Conservation (phyloP, 2,888 invertebrate species). For the Lamellibrachia satsuma region DNA sequence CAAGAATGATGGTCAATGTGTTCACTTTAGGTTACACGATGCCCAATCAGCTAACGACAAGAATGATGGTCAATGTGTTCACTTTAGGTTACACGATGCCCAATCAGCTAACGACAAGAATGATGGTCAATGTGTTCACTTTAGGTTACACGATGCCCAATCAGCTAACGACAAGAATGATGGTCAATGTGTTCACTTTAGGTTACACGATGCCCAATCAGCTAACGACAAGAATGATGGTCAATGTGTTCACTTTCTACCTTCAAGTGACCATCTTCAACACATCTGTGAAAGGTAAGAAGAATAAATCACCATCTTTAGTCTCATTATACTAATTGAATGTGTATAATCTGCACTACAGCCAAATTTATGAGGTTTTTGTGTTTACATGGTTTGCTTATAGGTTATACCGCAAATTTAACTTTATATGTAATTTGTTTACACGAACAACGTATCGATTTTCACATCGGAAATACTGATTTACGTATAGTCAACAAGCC, state of each 20-base stretch:
- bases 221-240: not conserved
- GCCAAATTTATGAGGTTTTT: not conserved
- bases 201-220: too few relatives aligned
- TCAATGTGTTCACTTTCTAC: not conserved
- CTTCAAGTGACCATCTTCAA: not conserved
- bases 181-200: not conserved
- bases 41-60: not conserved
- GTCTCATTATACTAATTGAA: not conserved
- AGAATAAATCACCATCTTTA: not conserved
- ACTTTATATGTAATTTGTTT: too few relatives aligned
- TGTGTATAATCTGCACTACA: not conserved
- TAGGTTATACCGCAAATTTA: too few relatives aligned
- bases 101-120: not conserved
- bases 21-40: too few relatives aligned
- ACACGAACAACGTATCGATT: too few relatives aligned
- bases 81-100: too few relatives aligned
- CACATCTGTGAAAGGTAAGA: not conserved
- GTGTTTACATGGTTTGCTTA: not conserved
- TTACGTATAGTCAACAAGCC: too few relatives aligned
- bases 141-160: too few relatives aligned
- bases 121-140: not conserved
- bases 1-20: not conserved
- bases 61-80: not conserved
- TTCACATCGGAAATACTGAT: too few relatives aligned
- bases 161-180: not conserved